Conservation (phyloP, 2,113 vertebrate species). For the Daphoenositta chrysoptera region DNA sequence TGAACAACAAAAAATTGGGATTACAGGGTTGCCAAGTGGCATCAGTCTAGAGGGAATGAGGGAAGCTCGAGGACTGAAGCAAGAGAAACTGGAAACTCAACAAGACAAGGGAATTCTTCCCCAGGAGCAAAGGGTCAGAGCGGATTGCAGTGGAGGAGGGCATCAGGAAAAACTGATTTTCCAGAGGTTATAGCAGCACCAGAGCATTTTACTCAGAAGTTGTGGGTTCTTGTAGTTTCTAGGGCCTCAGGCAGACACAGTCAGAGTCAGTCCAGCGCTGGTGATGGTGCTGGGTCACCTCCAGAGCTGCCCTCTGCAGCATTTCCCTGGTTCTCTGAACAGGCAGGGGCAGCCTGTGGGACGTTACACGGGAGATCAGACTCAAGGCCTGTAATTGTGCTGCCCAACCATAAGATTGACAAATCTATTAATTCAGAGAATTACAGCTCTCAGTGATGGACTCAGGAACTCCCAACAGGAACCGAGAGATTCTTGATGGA, state of each 20-base stretch:
- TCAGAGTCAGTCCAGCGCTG: fast-evolving
- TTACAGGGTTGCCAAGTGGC: background rate
- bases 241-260: background rate
- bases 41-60: background rate
- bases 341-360: background rate
- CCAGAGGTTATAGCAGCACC: background rate
- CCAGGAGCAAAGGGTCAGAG: background rate
- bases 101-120: background rate
- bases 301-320: background rate
- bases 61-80: background rate
- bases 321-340: background rate
- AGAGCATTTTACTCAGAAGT: background rate
- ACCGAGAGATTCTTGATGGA: background rate
- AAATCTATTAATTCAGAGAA: background rate
- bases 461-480: background rate
- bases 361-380: background rate
- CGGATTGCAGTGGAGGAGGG: background rate
- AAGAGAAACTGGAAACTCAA: background rate
- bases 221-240: background rate
- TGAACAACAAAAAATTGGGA: background rate
- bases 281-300: background rate
- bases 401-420: background rate
- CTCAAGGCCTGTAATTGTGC: background rate
- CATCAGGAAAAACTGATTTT: background rate
- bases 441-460: background rate